Percentiles rank a stretch among this genome's conserved stretches.
phyloP scores from a whole-genome alignment of 2,888 invertebrate species.

The Anthophora plumipes region DNA sequence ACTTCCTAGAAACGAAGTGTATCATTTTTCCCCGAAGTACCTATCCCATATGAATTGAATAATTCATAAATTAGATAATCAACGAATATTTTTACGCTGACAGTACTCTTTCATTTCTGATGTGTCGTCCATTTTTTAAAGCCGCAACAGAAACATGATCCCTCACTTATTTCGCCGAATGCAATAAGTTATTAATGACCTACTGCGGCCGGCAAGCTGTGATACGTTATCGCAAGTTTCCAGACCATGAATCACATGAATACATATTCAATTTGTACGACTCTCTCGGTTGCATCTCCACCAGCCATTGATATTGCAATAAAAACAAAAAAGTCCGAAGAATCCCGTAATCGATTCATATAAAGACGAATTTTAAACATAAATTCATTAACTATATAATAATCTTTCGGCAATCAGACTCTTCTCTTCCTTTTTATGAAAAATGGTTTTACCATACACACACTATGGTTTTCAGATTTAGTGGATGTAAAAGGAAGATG shows the following conservation, averaged over 20 bases:
- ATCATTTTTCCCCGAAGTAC: neutral
- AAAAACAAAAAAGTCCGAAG: conserved; percentile 6
- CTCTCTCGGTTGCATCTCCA: conserved; percentile 24
- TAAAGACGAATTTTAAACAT: neutral
- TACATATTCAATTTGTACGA: conserved; percentile 38
- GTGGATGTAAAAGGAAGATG: no score
- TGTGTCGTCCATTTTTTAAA: conserved; percentile 17
- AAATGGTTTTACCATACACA: no score
- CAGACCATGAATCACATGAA: conserved; percentile 33
- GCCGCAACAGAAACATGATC: conserved; percentile 8
- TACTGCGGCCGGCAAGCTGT: conserved; percentile 15
- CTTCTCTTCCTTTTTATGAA: no score
- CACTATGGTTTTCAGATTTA: no score
- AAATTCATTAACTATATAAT: neutral
- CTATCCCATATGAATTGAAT: neutral
- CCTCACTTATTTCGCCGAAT: conserved; percentile 15
- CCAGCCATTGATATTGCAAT: conserved; percentile 13
- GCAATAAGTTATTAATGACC: conserved; percentile 42
- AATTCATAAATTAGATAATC: conserved; percentile 24
- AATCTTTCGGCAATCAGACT: neutral
- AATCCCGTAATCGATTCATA: conserved; percentile 1
- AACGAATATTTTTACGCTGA: neutral
- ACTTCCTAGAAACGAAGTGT: neutral
- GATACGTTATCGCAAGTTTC: conserved; percentile 40
- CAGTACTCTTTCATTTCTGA: neutral